Percentiles rank a stretch among this genome's conserved stretches.
Evolutionary conservation across 2,113 vertebrate genomes (phyloP).

Genomic region (Hippocampus zosterae): DNA sequence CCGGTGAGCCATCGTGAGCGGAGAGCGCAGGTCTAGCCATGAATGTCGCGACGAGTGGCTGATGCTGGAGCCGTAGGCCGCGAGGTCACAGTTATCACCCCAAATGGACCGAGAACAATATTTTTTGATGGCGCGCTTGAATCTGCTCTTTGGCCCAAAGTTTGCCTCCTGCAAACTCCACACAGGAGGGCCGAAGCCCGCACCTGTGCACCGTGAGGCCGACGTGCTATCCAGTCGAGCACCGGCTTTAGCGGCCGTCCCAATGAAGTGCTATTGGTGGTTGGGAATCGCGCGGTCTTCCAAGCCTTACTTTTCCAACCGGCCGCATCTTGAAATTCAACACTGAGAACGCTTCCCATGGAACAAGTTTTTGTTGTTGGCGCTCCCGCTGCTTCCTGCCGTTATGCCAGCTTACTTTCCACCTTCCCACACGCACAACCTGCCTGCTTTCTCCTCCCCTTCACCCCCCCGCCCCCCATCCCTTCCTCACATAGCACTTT

Average conservation of each 20-base stretch:
- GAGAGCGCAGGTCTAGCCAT: slow-evolving; percentile 17
- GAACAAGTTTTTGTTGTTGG: slow-evolving; percentile 28
- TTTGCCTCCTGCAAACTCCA: too few relatives aligned
- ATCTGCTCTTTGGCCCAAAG: too few relatives aligned
- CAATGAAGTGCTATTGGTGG: too few relatives aligned
- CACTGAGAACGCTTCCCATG: neutral
- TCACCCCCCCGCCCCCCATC: slow-evolving; percentile 28
- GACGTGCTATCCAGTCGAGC: too few relatives aligned
- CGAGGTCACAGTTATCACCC: neutral
- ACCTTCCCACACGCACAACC: slow-evolving; percentile 41
- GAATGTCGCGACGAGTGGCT: neutral
- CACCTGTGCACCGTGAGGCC: too few relatives aligned
- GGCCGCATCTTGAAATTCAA: too few relatives aligned
- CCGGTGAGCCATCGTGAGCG: slow-evolving; percentile 73
- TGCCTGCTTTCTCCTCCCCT: slow-evolving; percentile 41
- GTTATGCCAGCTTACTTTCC: slow-evolving; percentile 47
- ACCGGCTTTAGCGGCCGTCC: too few relatives aligned
- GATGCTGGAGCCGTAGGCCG: neutral
- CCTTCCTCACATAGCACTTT: slow-evolving; percentile 52
- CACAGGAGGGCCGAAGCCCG: too few relatives aligned
- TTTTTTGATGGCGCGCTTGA: neutral
- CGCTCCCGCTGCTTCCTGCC: slow-evolving; percentile 62
- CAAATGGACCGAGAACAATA: neutral
- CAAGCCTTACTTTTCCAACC: neutral
- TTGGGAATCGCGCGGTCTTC: neutral